Evolutionary conservation across 2,797 vertebrate genomes (phyloP).

Genomic region (Nyctibius grandis): DNA sequence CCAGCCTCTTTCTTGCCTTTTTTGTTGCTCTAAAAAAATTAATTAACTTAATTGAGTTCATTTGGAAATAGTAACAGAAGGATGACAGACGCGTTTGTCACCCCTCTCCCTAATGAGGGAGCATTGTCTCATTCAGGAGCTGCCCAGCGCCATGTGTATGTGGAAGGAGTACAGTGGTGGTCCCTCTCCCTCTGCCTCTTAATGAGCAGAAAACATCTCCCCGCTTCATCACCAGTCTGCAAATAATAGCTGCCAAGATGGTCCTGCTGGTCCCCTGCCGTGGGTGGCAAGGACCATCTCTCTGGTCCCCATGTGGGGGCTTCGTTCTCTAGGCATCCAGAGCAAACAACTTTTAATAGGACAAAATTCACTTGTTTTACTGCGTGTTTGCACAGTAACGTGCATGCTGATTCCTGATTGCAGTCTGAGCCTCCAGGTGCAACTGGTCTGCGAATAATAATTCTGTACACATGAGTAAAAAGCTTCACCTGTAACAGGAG

Average conservation of each 20-base stretch:
- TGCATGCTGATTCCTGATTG: not conserved
- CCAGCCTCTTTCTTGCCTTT: not conserved
- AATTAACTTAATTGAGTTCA: constrained; percentile 45
- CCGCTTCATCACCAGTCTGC: not conserved
- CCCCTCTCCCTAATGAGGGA: constrained; percentile 27
- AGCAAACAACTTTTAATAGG: not conserved
- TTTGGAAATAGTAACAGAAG: constrained; percentile 53
- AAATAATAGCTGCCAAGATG: not conserved
- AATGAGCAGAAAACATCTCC: not conserved
- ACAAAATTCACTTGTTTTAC: not conserved
- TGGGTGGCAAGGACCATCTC: not conserved
- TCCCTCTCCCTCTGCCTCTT: not conserved
- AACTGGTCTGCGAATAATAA: not conserved
- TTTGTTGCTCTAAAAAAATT: constrained; percentile 23
- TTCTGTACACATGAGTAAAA: not conserved
- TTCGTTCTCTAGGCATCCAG: not conserved
- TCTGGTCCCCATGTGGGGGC: accelerated
- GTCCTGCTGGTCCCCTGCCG: not conserved
- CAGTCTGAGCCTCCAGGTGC: not conserved
- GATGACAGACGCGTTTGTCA: not conserved
- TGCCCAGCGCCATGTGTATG: not conserved
- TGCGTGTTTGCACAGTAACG: not conserved
- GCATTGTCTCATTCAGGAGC: not conserved
- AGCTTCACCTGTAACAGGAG: not conserved
- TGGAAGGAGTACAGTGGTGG: not conserved